Evolutionary conservation across 2,797 vertebrate genomes (phyloP).

Genomic region (Gambelia wislizenii): DNA sequence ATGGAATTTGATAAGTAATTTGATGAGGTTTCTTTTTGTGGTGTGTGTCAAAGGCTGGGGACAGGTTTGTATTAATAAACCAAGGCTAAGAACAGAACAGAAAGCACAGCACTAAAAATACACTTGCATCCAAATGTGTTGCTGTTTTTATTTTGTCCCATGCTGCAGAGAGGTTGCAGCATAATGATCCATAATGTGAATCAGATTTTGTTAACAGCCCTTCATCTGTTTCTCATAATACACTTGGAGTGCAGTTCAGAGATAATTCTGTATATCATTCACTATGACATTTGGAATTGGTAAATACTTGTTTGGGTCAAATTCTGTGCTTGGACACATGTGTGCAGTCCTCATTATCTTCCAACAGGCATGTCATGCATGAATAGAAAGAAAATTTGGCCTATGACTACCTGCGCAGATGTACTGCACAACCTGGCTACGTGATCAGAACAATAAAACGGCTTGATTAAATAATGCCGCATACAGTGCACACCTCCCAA

Average conservation of each 20-base stretch:
- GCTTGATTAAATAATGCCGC: neutral
- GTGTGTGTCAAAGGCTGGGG: constrained; percentile 19
- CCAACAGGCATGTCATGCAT: neutral
- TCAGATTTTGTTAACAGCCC: constrained; percentile 50
- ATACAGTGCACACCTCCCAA: neutral
- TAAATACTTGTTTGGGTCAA: constrained; percentile 17
- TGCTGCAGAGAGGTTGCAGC: constrained; percentile 45
- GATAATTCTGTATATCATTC: constrained; percentile 50
- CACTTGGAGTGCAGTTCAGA: constrained; percentile 55
- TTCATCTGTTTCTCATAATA: constrained; percentile 46
- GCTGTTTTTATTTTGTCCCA: constrained; percentile 40
- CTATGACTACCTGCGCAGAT: neutral
- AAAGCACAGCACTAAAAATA: constrained; percentile 1
- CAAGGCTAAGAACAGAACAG: constrained; percentile 13
- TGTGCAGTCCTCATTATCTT: constrained; percentile 17
- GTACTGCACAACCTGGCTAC: neutral
- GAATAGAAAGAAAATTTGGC: constrained; percentile 11
- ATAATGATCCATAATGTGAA: constrained; percentile 57
- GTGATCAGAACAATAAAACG: neutral
- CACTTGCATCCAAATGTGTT: neutral
- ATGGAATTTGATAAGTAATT: constrained; percentile 56
- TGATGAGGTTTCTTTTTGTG: constrained; percentile 34
- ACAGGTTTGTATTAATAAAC: constrained; percentile 1
- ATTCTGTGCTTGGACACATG: constrained; percentile 11
- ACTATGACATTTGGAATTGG: constrained; percentile 40